Evolutionary conservation across 2,888 invertebrate genomes (phyloP).

Genomic region (Parelbella ahira): DNA sequence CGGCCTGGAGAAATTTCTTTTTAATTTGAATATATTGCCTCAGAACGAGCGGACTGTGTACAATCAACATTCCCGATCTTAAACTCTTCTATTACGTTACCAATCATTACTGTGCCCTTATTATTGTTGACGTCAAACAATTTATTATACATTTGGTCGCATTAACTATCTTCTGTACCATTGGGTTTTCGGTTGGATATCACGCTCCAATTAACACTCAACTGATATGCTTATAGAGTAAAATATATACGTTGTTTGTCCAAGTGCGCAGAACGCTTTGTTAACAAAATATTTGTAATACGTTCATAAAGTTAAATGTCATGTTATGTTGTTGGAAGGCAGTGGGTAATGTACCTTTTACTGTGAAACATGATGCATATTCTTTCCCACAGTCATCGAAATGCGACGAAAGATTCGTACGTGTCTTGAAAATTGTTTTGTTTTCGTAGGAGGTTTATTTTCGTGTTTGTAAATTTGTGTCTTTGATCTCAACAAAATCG

Average conservation of each 20-base stretch:
- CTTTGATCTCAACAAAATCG: background rate
- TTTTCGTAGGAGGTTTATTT: slow-evolving; percentile 1
- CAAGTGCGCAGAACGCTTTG: slow-evolving; percentile 6
- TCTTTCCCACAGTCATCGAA: slow-evolving; percentile 15
- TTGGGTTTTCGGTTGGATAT: slow-evolving; percentile 6
- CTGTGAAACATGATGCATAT: slow-evolving; percentile 18
- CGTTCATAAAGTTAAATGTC: background rate
- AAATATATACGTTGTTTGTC: slow-evolving; percentile 11
- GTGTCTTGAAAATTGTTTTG: slow-evolving; percentile 7
- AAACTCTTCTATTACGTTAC: slow-evolving; percentile 19
- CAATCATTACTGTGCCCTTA: slow-evolving; percentile 29
- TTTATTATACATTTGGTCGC: slow-evolving; percentile 48
- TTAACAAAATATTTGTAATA: slow-evolving; percentile 6
- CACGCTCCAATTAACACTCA: slow-evolving; percentile 44
- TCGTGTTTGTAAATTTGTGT: slow-evolving; percentile 8
- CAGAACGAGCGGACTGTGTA: slow-evolving; percentile 15
- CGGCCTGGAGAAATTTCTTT: slow-evolving; percentile 21
- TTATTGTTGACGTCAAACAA: slow-evolving; percentile 35
- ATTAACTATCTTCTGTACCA: slow-evolving; percentile 8
- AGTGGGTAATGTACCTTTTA: slow-evolving; percentile 1
- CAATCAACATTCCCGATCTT: slow-evolving; percentile 18
- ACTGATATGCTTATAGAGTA: slow-evolving; percentile 8
- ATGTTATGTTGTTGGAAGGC: background rate
- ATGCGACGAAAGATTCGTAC: slow-evolving; percentile 7
- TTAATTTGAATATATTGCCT: slow-evolving; percentile 24